Evolutionary conservation across 2,113 vertebrate species (phyloP), one percentile per base, ranked within the genome.

Genomic region (Dermatemys mawii): DNA sequence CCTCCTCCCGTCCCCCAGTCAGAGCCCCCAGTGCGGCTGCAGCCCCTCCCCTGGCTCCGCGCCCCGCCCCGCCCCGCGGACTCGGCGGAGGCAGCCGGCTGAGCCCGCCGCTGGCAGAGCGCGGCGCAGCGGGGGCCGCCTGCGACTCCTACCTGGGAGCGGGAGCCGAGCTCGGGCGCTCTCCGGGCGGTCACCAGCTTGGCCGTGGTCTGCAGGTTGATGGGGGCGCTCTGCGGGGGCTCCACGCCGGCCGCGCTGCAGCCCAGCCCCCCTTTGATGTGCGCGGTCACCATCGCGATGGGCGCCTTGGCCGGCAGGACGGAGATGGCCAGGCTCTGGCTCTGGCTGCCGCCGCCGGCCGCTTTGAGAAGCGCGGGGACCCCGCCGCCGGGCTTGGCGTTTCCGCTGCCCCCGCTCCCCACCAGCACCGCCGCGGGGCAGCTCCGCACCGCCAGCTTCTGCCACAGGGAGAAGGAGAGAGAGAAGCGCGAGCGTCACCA

Each of bases 261-360:
- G 90, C 94, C 97, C 97, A 97, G 98, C 95, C 98, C 98, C 91
- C 98, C 98, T 60, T 98, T 98, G 88, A 98, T 97, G 97, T 98
- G 98, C 93, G 98, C 98, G 4, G 99, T 98, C 97, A 99, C 98
- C 99, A 99, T 98, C 97, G 98, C 98, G 95, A 98, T 97, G 93
- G 98, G 98, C 55, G 98, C 92, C 98, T 98, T 98, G 91, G 97
- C 98, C 78, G 98, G 98, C 93, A 98, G 97, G 95, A 98, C 98
- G 0, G 98, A 98, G 97, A 98, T 98, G 96, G 98, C 97, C 81
- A 98, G 97, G 97, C 97, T 95, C 98, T 98, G 98, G 63, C 96
- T 96, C 35, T 89, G 14, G 53, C 88, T 70, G 70, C 88, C 55
- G 29, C 80, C 55, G 29, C 80, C 76, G 89, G 98, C 94, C 84